phyloP scores from a whole-genome alignment of 1,140 invertebrate genomes.

The Odontomachus brunneus region DNA sequence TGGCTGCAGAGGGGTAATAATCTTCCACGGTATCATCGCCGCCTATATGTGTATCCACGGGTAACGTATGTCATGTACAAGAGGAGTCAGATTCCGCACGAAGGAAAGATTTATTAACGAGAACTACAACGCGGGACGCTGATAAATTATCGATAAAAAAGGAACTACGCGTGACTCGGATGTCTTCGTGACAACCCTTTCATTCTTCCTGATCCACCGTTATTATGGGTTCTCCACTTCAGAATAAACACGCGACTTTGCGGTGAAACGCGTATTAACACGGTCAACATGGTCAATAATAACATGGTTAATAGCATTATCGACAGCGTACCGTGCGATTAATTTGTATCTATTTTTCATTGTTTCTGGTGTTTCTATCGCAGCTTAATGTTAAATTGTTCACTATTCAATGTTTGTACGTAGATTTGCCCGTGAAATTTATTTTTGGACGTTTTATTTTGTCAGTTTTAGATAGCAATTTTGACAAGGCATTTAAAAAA shows the following conservation, averaged over 20 bases:
- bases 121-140: slow-evolving; percentile 16
- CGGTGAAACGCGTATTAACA: neutral
- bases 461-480: slow-evolving; percentile 10
- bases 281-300: neutral
- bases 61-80: neutral
- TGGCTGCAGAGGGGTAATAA: slow-evolving; percentile 54
- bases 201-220: slow-evolving; percentile 33
- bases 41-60: slow-evolving; percentile 23
- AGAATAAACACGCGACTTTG: neutral
- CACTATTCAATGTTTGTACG: neutral
- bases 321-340: slow-evolving; percentile 10
- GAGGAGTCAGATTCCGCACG: neutral
- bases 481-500: neutral
- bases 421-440: slow-evolving; percentile 16
- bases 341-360: neutral
- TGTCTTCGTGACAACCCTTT: slow-evolving; percentile 32
- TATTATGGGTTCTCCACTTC: slow-evolving; percentile 22
- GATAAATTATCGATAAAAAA: slow-evolving; percentile 51
- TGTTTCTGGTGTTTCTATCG: neutral
- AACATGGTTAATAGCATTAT: slow-evolving; percentile 21
- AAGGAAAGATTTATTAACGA: slow-evolving; percentile 49
- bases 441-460: slow-evolving; percentile 4
- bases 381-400: neutral
- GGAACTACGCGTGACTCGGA: neutral
- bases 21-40: slow-evolving; percentile 25